Evolutionary conservation across 2,888 invertebrate genomes (phyloP), one percentile per base, ranked within the genome.

Genomic region (Cerceris rybyensis): DNA sequence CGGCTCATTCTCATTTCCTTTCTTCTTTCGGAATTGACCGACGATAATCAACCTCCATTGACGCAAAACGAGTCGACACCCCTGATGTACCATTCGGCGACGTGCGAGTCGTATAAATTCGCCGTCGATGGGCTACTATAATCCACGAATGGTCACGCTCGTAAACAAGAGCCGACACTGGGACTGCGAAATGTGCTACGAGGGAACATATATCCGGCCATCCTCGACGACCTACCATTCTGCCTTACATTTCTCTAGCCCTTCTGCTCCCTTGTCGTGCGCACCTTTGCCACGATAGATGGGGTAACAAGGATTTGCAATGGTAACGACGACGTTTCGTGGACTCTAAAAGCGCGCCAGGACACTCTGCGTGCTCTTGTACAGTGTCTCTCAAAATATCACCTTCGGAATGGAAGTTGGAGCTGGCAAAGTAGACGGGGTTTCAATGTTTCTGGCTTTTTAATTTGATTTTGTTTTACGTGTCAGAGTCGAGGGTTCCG

Each of bases 311-410:
- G 84, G 66, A 84, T 84, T 79, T 80, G 82, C 83, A 79, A 73
- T 84, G 79, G 82, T 76, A 83, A 83, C 78, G 81, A 83, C 70
- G 79, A 71, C 81, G 67, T 78, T 74, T 73, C 75, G 71, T 67
- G 28, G 60, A 57, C 42, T 52, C 69, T 73, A 71, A 81, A 83
- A 81, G 70, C 72, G 67, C 65, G 60, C 28, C 17, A 43, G 54
- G 65, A 60, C 28, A 28, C 46, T 46, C 28, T 52, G 67, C 61
- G 69, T 49, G 57, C 11, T 7, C 9, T 7, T 6, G 4, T 17
- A 11, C 66, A 70, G 67, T n/a, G 66, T 68, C 52, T 70, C 75
- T 69, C 75, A 69, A 74, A 28, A 28, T 64, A 63, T 52, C 69
- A 55, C 52, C 42, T 58, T 8, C 17, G 9, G 57, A 16, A 58